A percentile compares a stretch with the other conserved stretches of the same genome.
phyloP scores from a whole-genome alignment of 2,888 invertebrate species.

The Lochmaea crataegi region DNA sequence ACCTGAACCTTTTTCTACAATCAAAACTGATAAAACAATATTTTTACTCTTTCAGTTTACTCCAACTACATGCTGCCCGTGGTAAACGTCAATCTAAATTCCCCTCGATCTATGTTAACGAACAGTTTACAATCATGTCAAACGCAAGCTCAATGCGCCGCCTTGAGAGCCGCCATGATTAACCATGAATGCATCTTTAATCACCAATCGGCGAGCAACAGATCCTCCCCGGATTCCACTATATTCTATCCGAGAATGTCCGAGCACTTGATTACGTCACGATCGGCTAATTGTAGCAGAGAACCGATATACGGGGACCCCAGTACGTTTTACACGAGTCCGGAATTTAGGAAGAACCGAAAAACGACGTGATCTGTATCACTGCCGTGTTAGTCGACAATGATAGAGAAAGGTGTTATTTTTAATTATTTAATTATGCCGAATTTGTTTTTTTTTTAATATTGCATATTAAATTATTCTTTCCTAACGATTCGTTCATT shows the following conservation, averaged over 20 bases:
- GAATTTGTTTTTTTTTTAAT: background rate
- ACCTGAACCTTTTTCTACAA: too few relatives aligned
- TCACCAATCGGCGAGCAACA: slow-evolving; percentile 12
- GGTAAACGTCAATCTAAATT: slow-evolving; percentile 59
- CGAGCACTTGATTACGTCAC: slow-evolving; percentile 23
- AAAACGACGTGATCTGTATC: slow-evolving; percentile 53
- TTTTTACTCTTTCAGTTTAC: slow-evolving; percentile 56
- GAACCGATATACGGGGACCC: slow-evolving; percentile 62
- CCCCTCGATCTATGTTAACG: slow-evolving; percentile 27
- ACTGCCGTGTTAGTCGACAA: background rate
- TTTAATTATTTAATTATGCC: too few relatives aligned
- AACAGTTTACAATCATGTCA: background rate
- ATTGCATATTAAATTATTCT: too few relatives aligned
- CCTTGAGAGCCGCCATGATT: slow-evolving; percentile 7
- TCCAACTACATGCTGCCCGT: slow-evolving; percentile 61
- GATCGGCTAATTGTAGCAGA: slow-evolving; percentile 39
- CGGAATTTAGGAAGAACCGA: slow-evolving; percentile 60
- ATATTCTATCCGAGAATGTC: slow-evolving; percentile 24
- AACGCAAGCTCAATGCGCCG: slow-evolving; percentile 3
- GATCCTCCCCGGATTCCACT: too few relatives aligned
- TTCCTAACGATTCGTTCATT: background rate
- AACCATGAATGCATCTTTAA: background rate
- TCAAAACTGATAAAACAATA: too few relatives aligned
- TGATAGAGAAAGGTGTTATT: background rate
- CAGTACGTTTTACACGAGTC: slow-evolving; percentile 58